These are phyloP conservation scores for Octodonta nipae DNA, from an alignment of 2,888 invertebrate genomes.

Conservation along the genomic window DNA sequence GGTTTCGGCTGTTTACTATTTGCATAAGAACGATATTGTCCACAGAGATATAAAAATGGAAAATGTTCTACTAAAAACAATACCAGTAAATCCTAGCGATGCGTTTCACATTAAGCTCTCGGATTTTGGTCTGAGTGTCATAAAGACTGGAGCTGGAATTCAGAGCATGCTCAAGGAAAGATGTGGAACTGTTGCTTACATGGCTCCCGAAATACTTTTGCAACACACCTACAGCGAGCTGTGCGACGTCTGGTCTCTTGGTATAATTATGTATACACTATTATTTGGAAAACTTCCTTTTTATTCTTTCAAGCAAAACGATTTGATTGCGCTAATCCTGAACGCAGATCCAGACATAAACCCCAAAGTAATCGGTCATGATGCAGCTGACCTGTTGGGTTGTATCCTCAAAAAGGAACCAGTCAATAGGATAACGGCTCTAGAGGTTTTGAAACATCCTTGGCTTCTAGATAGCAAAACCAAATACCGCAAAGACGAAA, in stretches of 20 bases:
- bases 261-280: conserved; percentile 41
- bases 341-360: conserved; percentile 23
- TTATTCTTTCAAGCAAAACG: conserved; percentile 23
- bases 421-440: conserved; percentile 39
- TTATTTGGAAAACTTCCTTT: conserved; percentile 34
- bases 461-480: conserved; percentile 29
- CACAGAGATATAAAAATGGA: conserved; percentile 39
- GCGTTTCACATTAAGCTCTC: conserved; percentile 41
- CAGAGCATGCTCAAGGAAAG: conserved; percentile 41
- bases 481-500: conserved; percentile 21
- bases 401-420: conserved; percentile 40
- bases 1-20: conserved; percentile 32
- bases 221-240: conserved; percentile 42
- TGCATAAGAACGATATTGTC: conserved; percentile 38
- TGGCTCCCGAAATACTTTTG: conserved; percentile 45
- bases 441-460: conserved; percentile 39
- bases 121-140: conserved; percentile 44
- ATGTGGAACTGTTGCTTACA: conserved; percentile 3
- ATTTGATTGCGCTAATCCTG: conserved; percentile 27
- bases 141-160: conserved; percentile 36
- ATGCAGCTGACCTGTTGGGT: conserved; percentile 35
- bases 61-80: conserved; percentile 38
- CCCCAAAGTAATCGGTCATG: conserved; percentile 14
- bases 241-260: conserved; percentile 47
- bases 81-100: conserved; percentile 36